Evolutionary conservation across 2,113 vertebrate genomes (phyloP).

Genomic region (Heterotis niloticus): DNA sequence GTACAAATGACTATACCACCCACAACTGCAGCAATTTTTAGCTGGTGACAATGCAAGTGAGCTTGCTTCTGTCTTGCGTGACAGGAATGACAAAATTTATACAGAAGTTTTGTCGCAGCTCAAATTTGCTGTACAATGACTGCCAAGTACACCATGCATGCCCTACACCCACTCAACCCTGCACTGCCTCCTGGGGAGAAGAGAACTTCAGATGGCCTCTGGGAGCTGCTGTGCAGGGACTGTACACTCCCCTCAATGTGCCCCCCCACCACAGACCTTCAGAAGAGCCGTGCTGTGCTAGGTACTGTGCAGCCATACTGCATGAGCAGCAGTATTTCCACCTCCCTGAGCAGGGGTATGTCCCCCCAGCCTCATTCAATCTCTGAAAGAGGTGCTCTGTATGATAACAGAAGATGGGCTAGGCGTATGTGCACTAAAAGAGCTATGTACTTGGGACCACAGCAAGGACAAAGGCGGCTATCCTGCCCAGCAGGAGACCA

Average conservation of each 20-base stretch:
- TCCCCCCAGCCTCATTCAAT: background rate
- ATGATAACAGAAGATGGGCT: background rate
- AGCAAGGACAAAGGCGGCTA: background rate
- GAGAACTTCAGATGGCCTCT: background rate
- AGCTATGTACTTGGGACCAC: background rate
- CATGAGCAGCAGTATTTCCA: conserved; percentile 43
- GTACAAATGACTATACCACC: background rate
- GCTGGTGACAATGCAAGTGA: no score
- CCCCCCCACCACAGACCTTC: background rate
- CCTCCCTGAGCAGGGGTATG: conserved; percentile 31
- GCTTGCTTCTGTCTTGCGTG: no score
- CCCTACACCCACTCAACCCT: background rate
- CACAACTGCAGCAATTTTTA: background rate
- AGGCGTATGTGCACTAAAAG: background rate
- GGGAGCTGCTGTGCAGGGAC: conserved; percentile 20
- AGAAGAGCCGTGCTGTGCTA: background rate
- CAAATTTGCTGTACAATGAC: background rate
- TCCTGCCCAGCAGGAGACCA: background rate
- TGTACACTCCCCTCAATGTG: background rate
- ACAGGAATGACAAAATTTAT: no score
- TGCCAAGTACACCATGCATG: background rate
- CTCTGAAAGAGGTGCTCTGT: background rate
- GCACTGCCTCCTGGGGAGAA: background rate
- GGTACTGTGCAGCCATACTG: conserved; percentile 11
- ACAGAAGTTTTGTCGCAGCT: no score